phyloP scores from a whole-genome alignment of 2,888 invertebrate genomes.

The Pelosia muscerda region DNA sequence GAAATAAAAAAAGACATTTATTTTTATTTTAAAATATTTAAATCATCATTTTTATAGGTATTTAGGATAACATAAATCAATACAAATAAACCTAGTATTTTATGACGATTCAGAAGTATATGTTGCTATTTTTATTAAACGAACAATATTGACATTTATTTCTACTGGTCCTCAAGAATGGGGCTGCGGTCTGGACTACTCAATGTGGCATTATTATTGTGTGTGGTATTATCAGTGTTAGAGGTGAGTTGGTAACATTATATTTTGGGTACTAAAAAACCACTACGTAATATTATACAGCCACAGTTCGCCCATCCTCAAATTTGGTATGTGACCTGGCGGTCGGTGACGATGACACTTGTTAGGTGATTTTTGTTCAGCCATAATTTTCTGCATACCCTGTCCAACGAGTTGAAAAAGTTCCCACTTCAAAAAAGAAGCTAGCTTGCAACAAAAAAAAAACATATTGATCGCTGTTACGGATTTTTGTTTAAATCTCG shows the following conservation, averaged over 20 bases:
- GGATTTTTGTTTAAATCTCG: too few species aligned
- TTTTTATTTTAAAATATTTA: not conserved
- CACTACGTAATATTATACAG: not conserved
- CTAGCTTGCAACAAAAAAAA: too few species aligned
- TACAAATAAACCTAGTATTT: not conserved
- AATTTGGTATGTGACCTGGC: too few species aligned
- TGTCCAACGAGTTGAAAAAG: too few species aligned
- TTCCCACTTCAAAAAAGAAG: too few species aligned
- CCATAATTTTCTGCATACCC: too few species aligned
- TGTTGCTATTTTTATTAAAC: not conserved
- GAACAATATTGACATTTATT: not conserved
- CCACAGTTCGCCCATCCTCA: too few species aligned
- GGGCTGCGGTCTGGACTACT: constrained; percentile 35
- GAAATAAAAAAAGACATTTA: not conserved
- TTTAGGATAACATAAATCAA: not conserved
- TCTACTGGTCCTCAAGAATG: constrained; percentile 42
- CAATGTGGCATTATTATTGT: constrained; percentile 37
- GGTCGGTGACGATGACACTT: too few species aligned
- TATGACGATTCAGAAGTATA: not conserved
- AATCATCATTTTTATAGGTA: not conserved
- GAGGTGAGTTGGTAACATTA: constrained; percentile 49
- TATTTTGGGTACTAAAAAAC: not conserved
- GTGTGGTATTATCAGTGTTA: constrained; percentile 41
- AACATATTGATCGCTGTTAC: too few species aligned
- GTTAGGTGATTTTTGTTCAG: too few species aligned